Evolutionary conservation across 37 sponge, comb jelly and placozoan genomes (phyloP).

Genomic region (Spongilla lacustris): DNA sequence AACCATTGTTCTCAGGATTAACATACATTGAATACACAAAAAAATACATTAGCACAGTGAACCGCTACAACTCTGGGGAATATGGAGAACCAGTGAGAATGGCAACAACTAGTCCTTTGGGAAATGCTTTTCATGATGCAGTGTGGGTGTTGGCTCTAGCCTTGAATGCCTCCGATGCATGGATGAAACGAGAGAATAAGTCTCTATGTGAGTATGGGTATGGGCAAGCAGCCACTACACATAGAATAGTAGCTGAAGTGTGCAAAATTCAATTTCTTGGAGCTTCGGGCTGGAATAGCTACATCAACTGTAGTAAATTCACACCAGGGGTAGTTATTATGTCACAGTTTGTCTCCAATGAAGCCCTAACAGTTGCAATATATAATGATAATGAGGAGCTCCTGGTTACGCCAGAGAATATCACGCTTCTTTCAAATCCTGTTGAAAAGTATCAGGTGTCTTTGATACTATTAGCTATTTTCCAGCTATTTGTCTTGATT

Average conservation of each 20-base stretch:
- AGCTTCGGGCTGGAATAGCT: neutral
- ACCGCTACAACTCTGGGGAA: neutral
- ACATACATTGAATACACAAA: constrained; percentile 1
- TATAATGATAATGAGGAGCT: neutral
- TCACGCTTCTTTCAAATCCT: neutral
- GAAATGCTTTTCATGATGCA: constrained; percentile 21
- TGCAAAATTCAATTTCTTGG: neutral
- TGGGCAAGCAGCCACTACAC: neutral
- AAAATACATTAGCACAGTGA: neutral
- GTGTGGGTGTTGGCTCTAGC: constrained; percentile 43
- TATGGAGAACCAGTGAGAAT: neutral
- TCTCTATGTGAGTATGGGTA: neutral
- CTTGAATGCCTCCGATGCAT: neutral
- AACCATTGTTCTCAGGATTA: neutral
- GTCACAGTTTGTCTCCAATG: neutral
- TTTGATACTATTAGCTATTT: neutral
- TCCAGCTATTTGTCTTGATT: neutral
- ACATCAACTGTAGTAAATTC: neutral
- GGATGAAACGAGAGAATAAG: neutral
- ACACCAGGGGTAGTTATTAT: neutral
- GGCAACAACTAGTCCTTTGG: neutral
- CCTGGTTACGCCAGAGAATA: neutral
- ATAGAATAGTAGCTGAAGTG: neutral
- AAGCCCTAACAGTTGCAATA: neutral
- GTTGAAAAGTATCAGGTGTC: neutral